Evolutionary conservation across 64 coral and sea anemone species (phyloP), one percentile per base, ranked within the genome.

Genomic region (Montipora cactus): DNA sequence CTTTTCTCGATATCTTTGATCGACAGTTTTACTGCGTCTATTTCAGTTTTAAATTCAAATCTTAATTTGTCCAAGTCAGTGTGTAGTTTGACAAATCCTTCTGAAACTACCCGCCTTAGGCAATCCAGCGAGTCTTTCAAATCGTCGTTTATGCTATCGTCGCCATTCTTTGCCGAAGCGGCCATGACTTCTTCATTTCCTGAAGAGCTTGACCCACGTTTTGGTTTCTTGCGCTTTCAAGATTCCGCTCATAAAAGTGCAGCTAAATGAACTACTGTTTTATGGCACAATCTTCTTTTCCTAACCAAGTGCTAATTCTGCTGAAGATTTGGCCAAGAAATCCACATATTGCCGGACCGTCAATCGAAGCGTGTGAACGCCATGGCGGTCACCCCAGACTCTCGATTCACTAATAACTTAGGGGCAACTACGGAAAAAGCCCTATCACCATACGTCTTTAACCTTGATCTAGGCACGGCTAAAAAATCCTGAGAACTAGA

Each of bases 21-120:
- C 25, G 53, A 59, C 62, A 50, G 21, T 64, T 83, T 62, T 19
- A 83, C 52, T 37, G 62, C 64, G 20, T 10, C 80, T 64, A 83
- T 83, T 9, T 83, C 80, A 23, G 53, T 61, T 83, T 83, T 83
- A 10, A 83, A 58, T 83, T 83, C 80, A 83, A 61, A 83, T 83
- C 51, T 83, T 83, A 83, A 83, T 61, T 44, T 83, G 37, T 83
- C 80, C 49, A 83, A 61, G 13, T 83, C 80, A 83, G 80, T 61
- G 22, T 81, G 79, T 81, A 81, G 49, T 81, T 81, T 81, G 55
- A 64, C 14, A 59, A 83, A 61, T 61, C 80, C 19, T 83, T 83
- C 80, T 83, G 52, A 53, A 20, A 83, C 55, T 61, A 61, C 80
- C 18, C 57, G 47, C 64, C 80, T 83, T 61, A 64, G 64, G 11